phyloP scores from a whole-genome alignment of 37 sponge, comb jelly and placozoan genomes.

The Chondrosia reniformis region DNA sequence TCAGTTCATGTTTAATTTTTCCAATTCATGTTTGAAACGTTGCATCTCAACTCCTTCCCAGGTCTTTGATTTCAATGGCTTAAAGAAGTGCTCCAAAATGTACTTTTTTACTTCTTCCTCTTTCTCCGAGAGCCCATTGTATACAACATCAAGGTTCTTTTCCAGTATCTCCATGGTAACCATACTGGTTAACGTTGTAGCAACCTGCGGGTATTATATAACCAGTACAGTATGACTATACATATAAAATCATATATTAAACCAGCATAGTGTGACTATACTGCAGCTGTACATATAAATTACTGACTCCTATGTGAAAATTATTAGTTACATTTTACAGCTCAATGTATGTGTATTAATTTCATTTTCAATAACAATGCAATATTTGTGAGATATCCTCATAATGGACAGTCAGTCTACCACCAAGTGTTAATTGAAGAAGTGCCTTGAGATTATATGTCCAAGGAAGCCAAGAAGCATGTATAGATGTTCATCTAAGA shows the following conservation, averaged over 20 bases:
- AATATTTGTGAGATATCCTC: background rate
- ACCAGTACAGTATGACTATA: background rate
- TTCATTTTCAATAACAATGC: too few species aligned
- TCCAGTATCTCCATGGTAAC: conserved; percentile 27
- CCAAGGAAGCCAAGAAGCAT: too few species aligned
- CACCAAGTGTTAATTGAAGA: too few species aligned
- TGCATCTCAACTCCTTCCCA: conserved; percentile 69
- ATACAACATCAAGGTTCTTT: conserved; percentile 40
- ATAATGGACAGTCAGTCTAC: too few species aligned
- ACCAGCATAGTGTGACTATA: background rate
- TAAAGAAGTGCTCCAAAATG: conserved; percentile 38
- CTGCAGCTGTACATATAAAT: background rate
- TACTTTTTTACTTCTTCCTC: conserved; percentile 48
- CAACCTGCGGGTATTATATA: too few species aligned
- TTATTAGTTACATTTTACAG: too few species aligned
- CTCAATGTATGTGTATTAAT: too few species aligned
- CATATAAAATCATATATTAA: background rate
- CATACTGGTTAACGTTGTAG: conserved; percentile 73
- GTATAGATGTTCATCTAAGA: too few species aligned
- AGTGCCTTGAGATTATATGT: too few species aligned
- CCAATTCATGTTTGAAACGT: conserved; percentile 16
- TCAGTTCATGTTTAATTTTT: background rate
- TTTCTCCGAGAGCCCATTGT: conserved; percentile 23
- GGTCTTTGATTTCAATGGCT: conserved; percentile 20
- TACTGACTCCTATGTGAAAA: background rate